phyloP scores from a whole-genome alignment of 2,888 invertebrate genomes.

The Tetragonisca angustula region DNA sequence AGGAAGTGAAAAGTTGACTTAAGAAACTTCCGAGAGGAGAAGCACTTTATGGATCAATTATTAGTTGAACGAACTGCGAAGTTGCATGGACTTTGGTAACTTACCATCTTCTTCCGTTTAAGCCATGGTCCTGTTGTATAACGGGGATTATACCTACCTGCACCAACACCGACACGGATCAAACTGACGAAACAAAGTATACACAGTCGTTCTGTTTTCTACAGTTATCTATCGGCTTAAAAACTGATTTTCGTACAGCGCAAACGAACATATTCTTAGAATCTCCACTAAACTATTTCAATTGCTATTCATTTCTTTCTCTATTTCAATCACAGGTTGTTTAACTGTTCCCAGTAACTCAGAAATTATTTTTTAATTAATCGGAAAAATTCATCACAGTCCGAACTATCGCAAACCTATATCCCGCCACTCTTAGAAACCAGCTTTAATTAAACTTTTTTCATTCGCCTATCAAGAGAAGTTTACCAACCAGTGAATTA shows the following conservation, averaged over 20 bases:
- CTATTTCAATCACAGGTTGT: too few species aligned
- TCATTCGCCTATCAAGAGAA: neutral
- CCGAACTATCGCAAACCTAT: neutral
- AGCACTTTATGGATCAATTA: constrained; percentile 72
- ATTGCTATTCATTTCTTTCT: too few species aligned
- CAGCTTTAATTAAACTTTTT: neutral
- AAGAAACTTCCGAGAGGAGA: constrained; percentile 59
- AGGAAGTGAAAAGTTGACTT: constrained; percentile 70
- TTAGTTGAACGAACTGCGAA: constrained; percentile 67
- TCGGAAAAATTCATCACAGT: neutral
- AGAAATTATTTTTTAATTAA: too few species aligned
- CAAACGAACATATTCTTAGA: constrained; percentile 8
- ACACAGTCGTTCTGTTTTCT: neutral
- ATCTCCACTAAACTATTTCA: neutral
- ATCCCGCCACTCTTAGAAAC: neutral
- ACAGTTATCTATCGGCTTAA: neutral
- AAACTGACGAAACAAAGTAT: constrained; percentile 28
- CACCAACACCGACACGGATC: constrained; percentile 46
- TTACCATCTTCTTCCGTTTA: constrained; percentile 50
- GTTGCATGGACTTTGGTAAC: constrained; percentile 62
- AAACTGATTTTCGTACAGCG: constrained; percentile 3
- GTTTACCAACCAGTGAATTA: neutral
- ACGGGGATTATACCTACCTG: constrained; percentile 53
- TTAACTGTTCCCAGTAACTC: too few species aligned
- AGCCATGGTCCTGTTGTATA: constrained; percentile 31